Evolutionary conservation across 2,888 invertebrate genomes (phyloP), one percentile per base, ranked within the genome.

Genomic region (Ditylenchus weischeri): DNA sequence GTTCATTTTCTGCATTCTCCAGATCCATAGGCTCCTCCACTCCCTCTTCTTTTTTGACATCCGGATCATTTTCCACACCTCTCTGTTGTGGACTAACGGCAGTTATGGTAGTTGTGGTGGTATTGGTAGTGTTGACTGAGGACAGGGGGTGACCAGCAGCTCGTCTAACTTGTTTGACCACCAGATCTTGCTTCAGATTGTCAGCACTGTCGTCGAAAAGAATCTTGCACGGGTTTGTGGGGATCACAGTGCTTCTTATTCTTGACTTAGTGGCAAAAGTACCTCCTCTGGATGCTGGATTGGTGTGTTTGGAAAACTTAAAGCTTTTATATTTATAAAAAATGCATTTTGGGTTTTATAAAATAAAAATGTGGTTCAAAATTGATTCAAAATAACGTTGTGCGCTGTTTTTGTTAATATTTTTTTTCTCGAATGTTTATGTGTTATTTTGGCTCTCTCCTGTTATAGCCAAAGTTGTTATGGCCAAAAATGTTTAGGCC

Each of bases 21-120:
- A 68, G 61, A 50, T 68, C 68, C 68, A 68, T 68, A 7, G 68
- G 68, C 57, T 68, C 68, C n/a, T 69, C 49, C 18, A 38, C 66
- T 13, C 38, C 35, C 43, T 19, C 36, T 36, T 57, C 50, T 19
- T 54, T 18, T 43, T 43, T 43, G 54, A 43, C 29, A 47, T 38
- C 59, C 23, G 58, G 13, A 7, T 50, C 43, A n/a, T 49, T 69
- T 43, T 68, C 51, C n/a, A 58, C 48, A 19, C 54, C 48, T 4
- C 38, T 21, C 18, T 43, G 60, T 3, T 58, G 35, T 19, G 62
- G 29, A 21, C 19, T 36, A 7, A 43, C 21, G 2, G 36, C 29
- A 29, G 23, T 36, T 18, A 19, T 62, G 21, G 23, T 62, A 10
- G 21, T 47, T 19, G 47, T 23, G n/a, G 21, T 23, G 11, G 62